Base-by-base conservation (phyloP, 2,113 vertebrate species). In the Greenwoodochromis staneri region DNA sequence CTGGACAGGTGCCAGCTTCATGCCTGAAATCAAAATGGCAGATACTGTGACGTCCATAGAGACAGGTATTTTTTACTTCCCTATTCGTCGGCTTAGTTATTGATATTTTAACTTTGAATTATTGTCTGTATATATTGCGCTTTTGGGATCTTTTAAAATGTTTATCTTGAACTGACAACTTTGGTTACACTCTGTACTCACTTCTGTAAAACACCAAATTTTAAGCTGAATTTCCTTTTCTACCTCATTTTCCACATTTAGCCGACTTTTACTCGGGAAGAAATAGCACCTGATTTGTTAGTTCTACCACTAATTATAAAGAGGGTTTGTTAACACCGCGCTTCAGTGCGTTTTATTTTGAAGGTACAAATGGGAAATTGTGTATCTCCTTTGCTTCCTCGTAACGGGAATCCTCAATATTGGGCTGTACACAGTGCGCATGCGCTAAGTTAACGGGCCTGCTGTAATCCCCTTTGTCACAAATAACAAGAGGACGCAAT, bases 401-500 rank as follows among this genome's bases (percentile, higher is more conserved):
- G 7, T 45, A 53, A 85, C 27, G 55, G 49, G 38, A 85, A 83
- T 90, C 61, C 83, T 85, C 83, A 29, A 69, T 91, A 92, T 81
- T 42, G 14, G 63, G 4, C 54, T 29, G 55, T 86, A n/a, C 38
- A 19, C 81, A 93, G 84, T 94, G 94, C 89, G 95, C 95, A 95
- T 95, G 96, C 93, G 95, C 94, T 3, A 1, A 45, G 4, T 42
- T 31, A 66, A 54, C 57, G 73, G 87, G 57, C 89, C 92, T 85
- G 61, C 88, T 61, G 40, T 92, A 92, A 94, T 92, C 85, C 78
- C 42, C 78, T 89, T 86, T 89, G 88, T 89, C 57, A 93, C 78
- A 93, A 90, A 92, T 73, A 93, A 90, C 66, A 85, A 76, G 80
- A 93, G 90, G 86, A 85, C 84, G 83, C 90, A 81, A 90, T 88